A percentile compares a stretch with the other conserved stretches of the same genome.
These are phyloP conservation scores for Scaptomyza pallida DNA, from an alignment of 1,140 invertebrate genomes.

Conservation along the genomic window DNA sequence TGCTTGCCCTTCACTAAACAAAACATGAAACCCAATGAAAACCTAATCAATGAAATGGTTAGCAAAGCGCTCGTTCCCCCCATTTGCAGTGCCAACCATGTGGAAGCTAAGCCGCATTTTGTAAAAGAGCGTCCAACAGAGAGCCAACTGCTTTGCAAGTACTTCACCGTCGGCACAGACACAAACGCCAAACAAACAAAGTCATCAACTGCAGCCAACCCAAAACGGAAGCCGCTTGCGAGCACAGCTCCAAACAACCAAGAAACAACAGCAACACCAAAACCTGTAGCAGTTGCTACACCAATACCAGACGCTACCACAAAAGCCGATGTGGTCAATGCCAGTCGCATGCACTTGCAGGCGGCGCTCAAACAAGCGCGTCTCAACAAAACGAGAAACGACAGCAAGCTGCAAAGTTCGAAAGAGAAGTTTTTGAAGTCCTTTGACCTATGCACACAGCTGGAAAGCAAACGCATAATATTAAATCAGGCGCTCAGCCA, in stretches of 20 bases:
- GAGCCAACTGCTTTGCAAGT: slow-evolving; percentile 49
- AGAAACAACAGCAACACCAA: slow-evolving; percentile 2
- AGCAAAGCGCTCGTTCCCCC: slow-evolving; percentile 51
- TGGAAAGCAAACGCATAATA: slow-evolving; percentile 33
- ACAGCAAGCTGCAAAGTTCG: neutral
- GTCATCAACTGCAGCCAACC: neutral
- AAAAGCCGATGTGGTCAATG: slow-evolving; percentile 33
- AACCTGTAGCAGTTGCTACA: neutral
- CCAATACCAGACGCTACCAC: neutral
- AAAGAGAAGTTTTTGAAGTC: slow-evolving; percentile 57
- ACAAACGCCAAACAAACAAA: slow-evolving; percentile 13
- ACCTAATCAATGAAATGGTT: slow-evolving; percentile 49
- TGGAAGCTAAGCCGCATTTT: slow-evolving; percentile 29
- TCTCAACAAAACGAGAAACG: slow-evolving; percentile 23
- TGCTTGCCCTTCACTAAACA: slow-evolving; percentile 59
- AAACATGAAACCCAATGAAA: slow-evolving; percentile 44
- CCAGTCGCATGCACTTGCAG: slow-evolving; percentile 58
- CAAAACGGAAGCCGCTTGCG: slow-evolving; percentile 8
- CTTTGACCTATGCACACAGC: slow-evolving; percentile 58
- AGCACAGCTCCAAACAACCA: neutral
- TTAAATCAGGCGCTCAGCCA: slow-evolving; percentile 25
- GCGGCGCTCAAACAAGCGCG: slow-evolving; percentile 54
- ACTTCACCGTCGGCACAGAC: slow-evolving; percentile 30
- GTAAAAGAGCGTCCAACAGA: slow-evolving; percentile 49
- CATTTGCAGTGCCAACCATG: slow-evolving; percentile 12